phyloP scores from a whole-genome alignment of 1,140 invertebrate genomes.

The Steinernema khuongi region DNA sequence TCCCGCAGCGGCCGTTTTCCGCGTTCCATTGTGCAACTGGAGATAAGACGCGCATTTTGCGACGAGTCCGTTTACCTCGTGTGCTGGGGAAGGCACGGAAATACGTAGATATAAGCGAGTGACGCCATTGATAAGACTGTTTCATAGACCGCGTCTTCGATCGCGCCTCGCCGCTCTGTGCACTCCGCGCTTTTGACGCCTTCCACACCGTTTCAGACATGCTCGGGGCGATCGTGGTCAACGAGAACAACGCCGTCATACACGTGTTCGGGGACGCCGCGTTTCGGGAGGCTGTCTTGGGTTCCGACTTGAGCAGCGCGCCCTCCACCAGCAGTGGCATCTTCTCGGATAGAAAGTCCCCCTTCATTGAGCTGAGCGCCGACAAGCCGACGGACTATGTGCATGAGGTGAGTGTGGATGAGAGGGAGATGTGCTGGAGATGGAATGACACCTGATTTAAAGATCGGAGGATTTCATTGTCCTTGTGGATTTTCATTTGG shows the following conservation, averaged over 20 bases:
- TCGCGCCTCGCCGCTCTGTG: background rate
- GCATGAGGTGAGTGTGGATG: background rate
- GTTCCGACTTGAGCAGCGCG: background rate
- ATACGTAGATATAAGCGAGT: background rate
- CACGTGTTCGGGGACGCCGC: background rate
- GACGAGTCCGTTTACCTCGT: background rate
- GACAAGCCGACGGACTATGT: background rate
- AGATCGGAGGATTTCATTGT: too few species aligned
- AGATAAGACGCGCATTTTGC: background rate
- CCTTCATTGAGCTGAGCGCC: background rate
- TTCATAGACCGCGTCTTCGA: background rate
- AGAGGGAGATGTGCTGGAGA: too few species aligned
- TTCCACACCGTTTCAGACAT: background rate
- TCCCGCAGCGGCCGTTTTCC: too few species aligned
- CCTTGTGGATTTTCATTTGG: too few species aligned
- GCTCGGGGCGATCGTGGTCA: background rate
- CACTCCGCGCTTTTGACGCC: background rate
- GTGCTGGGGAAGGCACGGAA: background rate
- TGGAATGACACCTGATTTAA: too few species aligned
- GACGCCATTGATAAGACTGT: constrained; percentile 2
- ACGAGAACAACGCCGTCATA: background rate
- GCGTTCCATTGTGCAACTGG: background rate
- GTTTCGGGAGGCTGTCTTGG: background rate
- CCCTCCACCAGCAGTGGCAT: background rate
- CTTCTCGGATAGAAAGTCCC: background rate